Percentiles rank a stretch among this genome's conserved stretches.
Evolutionary conservation across 2,797 vertebrate species (phyloP).

Genomic region (Aphelocoma californica): DNA sequence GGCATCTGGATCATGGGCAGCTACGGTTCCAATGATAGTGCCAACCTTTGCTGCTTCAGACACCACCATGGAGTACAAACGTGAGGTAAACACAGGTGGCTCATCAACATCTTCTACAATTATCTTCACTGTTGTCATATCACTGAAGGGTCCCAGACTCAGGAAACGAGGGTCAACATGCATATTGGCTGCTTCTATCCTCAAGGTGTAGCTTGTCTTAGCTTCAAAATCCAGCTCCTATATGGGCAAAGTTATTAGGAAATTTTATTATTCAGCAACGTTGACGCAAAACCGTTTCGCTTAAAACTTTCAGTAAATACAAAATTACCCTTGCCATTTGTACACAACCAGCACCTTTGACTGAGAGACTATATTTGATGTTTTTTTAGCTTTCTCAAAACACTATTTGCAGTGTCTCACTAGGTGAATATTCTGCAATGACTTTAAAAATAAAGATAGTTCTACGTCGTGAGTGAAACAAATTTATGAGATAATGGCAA

Average conservation of each 20-base stretch:
- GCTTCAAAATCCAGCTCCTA: slow-evolving; percentile 93
- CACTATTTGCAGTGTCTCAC: not conserved
- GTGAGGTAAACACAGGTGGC: slow-evolving; percentile 84
- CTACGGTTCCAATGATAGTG: slow-evolving; percentile 88
- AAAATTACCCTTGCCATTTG: not conserved
- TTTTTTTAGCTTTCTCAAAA: not conserved
- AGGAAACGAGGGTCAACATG: slow-evolving; percentile 90
- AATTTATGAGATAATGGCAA: not conserved
- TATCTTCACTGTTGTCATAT: slow-evolving; percentile 87
- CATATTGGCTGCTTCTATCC: slow-evolving; percentile 92
- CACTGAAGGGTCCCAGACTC: slow-evolving; percentile 88
- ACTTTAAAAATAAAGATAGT: not conserved
- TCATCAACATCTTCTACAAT: slow-evolving; percentile 93
- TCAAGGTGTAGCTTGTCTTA: slow-evolving; percentile 87
- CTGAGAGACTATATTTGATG: not conserved
- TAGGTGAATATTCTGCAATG: not conserved
- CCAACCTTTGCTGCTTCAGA: slow-evolving; percentile 90
- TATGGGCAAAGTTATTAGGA: slow-evolving; percentile 10
- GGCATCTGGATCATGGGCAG: slow-evolving; percentile 90
- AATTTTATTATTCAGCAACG: slow-evolving; percentile 11
- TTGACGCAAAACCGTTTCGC: not conserved
- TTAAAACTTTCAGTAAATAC: not conserved
- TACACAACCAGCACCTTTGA: not conserved
- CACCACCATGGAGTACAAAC: slow-evolving; percentile 85
- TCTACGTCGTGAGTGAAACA: not conserved